phyloP scores from a whole-genome alignment of 2,113 vertebrate species.

The Coptodon rendalli region DNA sequence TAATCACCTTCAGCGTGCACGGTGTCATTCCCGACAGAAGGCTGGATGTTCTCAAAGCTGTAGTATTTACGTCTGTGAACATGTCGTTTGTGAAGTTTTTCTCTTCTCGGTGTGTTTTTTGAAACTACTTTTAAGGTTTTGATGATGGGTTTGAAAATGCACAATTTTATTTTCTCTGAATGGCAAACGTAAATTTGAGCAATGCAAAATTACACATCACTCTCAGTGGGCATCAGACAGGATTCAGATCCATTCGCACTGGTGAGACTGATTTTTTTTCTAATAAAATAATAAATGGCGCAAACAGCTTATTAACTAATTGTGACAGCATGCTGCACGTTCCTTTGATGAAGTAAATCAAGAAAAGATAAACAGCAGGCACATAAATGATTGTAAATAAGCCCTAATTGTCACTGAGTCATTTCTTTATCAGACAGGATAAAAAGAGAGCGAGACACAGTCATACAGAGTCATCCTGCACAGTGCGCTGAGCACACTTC shows the following conservation, averaged over 20 bases:
- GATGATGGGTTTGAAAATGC: not conserved
- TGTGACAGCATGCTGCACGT: not conserved
- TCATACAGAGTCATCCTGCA: not conserved
- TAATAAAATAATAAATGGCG: not conserved
- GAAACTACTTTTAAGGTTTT: not conserved
- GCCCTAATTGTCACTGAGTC: not conserved
- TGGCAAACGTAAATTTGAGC: not conserved
- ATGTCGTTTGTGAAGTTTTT: not conserved
- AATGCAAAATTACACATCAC: not conserved
- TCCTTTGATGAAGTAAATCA: constrained; percentile 10
- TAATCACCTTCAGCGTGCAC: not conserved
- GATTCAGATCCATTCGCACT: not conserved
- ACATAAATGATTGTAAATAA: constrained; percentile 16
- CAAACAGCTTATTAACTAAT: not conserved
- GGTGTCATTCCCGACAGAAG: accelerated
- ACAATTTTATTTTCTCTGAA: not conserved
- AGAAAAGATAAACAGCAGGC: constrained; percentile 10
- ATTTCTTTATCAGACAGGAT: not conserved
- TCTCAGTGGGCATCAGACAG: not conserved
- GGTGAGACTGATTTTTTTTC: not conserved
- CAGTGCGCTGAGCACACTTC: not conserved
- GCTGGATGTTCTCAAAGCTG: not conserved
- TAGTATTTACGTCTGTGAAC: not conserved
- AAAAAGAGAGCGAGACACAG: not conserved
- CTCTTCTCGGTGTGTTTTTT: accelerated